These are phyloP conservation scores for Pseudopodoces humilis DNA, from an alignment of 2,113 vertebrate genomes.

Conservation along the genomic window DNA sequence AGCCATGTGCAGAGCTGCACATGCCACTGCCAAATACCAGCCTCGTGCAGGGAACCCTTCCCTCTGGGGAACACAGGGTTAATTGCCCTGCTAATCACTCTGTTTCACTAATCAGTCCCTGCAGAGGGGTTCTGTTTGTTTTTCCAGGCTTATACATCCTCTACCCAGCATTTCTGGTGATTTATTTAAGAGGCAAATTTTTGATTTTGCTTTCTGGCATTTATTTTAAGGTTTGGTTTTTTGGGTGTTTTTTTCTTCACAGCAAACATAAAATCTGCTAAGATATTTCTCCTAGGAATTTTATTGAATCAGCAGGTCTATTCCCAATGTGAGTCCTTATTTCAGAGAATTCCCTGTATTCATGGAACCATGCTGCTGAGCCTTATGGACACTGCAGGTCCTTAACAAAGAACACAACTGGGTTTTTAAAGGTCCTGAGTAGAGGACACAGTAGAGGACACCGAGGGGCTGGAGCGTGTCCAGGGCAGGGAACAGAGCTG, in stretches of 20 bases:
- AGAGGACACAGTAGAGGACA: neutral
- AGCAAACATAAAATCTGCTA: neutral
- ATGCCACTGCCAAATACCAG: neutral
- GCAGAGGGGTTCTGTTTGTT: conserved; percentile 49
- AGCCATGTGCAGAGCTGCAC: neutral
- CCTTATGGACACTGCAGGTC: neutral
- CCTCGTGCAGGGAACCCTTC: neutral
- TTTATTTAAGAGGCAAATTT: conserved; percentile 36
- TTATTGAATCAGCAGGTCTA: conserved; percentile 25
- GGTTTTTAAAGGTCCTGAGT: neutral
- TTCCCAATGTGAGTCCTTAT: neutral
- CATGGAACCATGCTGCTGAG: neutral
- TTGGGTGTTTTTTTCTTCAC: neutral
- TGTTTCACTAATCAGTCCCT: conserved; percentile 50
- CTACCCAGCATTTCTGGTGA: neutral
- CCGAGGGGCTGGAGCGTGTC: accelerated
- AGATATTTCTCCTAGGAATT: conserved; percentile 23
- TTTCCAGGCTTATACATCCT: neutral
- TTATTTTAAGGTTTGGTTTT: neutral
- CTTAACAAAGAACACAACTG: neutral
- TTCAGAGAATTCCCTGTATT: neutral
- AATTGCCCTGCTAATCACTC: conserved; percentile 54
- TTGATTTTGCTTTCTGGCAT: neutral
- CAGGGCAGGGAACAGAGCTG: neutral
- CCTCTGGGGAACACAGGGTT: conserved; percentile 39